Base-by-base conservation (phyloP, 2,113 vertebrate genomes). In the Ctenomys sociabilis region DNA sequence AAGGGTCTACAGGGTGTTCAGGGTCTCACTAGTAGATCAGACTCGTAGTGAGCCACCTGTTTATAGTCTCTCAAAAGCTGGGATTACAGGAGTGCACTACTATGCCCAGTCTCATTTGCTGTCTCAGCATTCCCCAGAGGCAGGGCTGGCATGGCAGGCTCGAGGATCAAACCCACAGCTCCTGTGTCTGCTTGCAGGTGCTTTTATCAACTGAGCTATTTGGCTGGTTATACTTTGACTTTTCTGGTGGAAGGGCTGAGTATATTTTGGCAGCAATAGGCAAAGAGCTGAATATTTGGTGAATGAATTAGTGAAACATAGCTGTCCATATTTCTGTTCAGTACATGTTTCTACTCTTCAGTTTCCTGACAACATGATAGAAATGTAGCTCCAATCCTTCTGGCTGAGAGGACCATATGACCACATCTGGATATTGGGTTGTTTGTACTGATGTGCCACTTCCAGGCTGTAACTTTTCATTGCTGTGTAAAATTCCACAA, bases 301-400 rank as follows among this genome's bases (percentile, higher is more conserved):
- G 21, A 54, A 12, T 9, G 54, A 14, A 75, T 68, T 19, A 61
- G 32, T 37, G 24, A 24, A 89, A 72, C 77, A 7, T 40, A 26
- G 17, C 30, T 45, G 35, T 54, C 59, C 3, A 0, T 37, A 22
- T 64, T 61, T 10, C 32, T 64, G 6, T 91, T 83, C 40, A 72
- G 9, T 57, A 77, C 4, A 11, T 54, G 40, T 68, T 49, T 87
- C 54, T 9, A 54, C 52, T 10, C 78, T 83, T 72, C 2, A 22
- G 37, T 8, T 4, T 92, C 28, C 35, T 37, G 2, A 24, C 19
- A 61, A 10, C 1, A 0, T 45, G 43, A 28, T 28, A 80, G 45
- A 37, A 45, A 5, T 45, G 13, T 16, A 61, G 0, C 49, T 45
- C 13, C 8, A 64, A 0, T 32, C 7, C 45, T 1, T 32, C 28